Evolutionary conservation across 2,888 invertebrate genomes (phyloP), one percentile per base, ranked within the genome.

Genomic region (Venusia cambrica): DNA sequence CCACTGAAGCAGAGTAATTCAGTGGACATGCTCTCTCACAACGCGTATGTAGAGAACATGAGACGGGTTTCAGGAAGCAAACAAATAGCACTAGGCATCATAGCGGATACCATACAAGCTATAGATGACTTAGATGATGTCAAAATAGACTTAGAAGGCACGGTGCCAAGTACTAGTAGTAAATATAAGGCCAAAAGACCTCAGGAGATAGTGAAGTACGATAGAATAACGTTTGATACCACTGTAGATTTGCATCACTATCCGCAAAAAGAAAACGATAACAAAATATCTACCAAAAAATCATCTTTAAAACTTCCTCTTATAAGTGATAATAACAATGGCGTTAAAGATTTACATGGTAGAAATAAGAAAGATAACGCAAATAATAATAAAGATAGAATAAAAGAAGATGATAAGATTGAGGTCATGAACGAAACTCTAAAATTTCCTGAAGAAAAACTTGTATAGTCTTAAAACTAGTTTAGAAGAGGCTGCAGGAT

Each of bases 241-340:
- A 84, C 81, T 22, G 87, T 85, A 2, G 79, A 85, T 49, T 51
- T 87, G 37, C 85, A 87, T 56, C 84, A 87, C 45, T 87, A 87
- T 45, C 87, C 87, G 22, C 87, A 87, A 51, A 65, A 75, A 48
- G 70, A 73, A 24, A 70, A 65, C 31, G 49, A 58, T 17, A 35
- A 39, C 21, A 48, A 51, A 13, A 27, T 48, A 33, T 62, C 62
- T 5, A 60, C 63, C 7, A 76, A 73, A 27, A 81, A 75, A 62
- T 63, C 73, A 5, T 79, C 76, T 50, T 51, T 76, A 19, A 76
- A 75, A 54, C 38, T 68, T 33, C 58, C 63, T 28, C 14, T 51
- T 21, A 56, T 59, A 36, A 48, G 57, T 44, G 64, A 74, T 36
- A 80, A 85, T 51, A 85, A 87, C 48, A 84, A 84, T 45, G 68